These are phyloP conservation scores for Notiomystis cincta DNA, from an alignment of 2,113 vertebrate genomes.

Conservation along the genomic window DNA sequence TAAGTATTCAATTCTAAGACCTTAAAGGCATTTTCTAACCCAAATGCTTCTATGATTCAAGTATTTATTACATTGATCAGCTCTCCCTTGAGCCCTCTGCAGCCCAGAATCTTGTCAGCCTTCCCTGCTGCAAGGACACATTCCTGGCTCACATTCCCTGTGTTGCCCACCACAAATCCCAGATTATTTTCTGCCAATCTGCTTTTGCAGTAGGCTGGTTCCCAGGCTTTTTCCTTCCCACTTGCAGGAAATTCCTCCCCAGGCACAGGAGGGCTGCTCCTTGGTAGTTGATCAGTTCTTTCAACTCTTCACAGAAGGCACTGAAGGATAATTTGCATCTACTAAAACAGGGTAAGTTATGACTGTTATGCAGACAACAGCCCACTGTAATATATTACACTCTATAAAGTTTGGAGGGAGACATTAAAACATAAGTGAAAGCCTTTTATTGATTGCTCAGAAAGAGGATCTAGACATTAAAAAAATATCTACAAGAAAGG, in stretches of 20 bases:
- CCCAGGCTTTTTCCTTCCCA: neutral
- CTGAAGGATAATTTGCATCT: conserved; percentile 31
- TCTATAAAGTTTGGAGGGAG: conserved; percentile 23
- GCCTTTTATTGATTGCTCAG: neutral
- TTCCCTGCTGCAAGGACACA: neutral
- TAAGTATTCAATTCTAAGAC: neutral
- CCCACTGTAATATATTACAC: neutral
- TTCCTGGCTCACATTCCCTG: neutral
- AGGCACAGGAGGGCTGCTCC: neutral
- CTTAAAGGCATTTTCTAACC: neutral
- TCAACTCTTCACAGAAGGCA: conserved; percentile 1
- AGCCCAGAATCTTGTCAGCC: neutral
- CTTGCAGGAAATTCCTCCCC: neutral
- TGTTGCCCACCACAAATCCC: neutral
- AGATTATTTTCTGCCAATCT: neutral
- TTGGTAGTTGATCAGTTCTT: neutral
- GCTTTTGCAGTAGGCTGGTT: neutral
- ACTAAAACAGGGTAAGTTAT: conserved; percentile 8
- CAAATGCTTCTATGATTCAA: neutral
- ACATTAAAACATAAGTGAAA: neutral
- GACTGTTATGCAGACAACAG: neutral
- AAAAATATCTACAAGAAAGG: neutral
- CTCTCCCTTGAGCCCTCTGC: neutral
- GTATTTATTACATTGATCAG: neutral
- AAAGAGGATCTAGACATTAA: neutral